Evolutionary conservation across 2,888 invertebrate genomes (phyloP).

Genomic region (Agrilus cyanescens): DNA sequence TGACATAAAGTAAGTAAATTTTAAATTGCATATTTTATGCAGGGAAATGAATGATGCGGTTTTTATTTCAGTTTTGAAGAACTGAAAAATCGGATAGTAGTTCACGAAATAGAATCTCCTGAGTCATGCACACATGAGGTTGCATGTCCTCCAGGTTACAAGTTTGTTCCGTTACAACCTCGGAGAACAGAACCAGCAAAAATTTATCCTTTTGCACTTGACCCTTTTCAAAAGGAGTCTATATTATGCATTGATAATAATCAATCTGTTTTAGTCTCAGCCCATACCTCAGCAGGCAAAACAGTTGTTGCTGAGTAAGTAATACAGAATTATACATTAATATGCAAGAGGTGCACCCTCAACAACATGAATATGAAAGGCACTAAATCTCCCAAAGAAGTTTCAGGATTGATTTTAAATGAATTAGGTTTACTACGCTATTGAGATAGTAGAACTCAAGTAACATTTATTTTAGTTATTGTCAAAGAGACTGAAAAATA

Average conservation of each 20-base stretch:
- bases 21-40: background rate
- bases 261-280: conserved; percentile 96
- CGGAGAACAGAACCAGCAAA: conserved; percentile 66
- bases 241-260: conserved; percentile 94
- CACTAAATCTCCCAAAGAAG: too few species aligned
- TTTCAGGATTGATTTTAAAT: too few species aligned
- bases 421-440: too few species aligned
- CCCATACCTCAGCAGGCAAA: conserved; percentile 99
- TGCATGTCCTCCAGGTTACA: conserved; percentile 79
- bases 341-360: too few species aligned
- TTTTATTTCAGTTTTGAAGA: conserved; percentile 53
- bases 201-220: conserved; percentile 86
- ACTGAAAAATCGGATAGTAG: conserved; percentile 66
- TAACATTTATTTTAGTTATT: too few species aligned
- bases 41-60: background rate
- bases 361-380: too few species aligned
- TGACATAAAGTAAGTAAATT: conserved; percentile 29
- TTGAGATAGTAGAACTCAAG: too few species aligned
- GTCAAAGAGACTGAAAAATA: too few species aligned
- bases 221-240: conserved; percentile 97
- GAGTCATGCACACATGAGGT: conserved; percentile 96
- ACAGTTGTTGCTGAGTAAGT: conserved; percentile 97
- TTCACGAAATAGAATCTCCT: conserved; percentile 80
- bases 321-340: background rate
- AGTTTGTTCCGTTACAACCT: conserved; percentile 53